Percentiles rank a stretch among this genome's conserved stretches.
These are phyloP conservation scores for Calliphora vomitoria DNA, from an alignment of 2,888 invertebrate genomes.

Conservation along the genomic window DNA sequence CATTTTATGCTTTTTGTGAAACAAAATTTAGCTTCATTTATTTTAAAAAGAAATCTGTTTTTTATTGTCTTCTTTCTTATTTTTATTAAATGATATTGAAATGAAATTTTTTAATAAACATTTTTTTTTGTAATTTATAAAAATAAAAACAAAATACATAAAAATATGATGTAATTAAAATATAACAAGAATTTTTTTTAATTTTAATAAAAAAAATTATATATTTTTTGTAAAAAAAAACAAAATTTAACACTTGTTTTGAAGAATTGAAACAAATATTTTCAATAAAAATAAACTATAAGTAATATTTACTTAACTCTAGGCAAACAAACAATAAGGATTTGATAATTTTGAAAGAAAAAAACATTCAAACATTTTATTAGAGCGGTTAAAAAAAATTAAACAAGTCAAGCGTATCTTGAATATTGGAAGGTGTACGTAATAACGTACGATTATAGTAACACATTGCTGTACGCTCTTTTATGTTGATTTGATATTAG, in stretches of 20 bases:
- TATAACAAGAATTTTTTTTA: slow-evolving; percentile 58
- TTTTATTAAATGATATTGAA: slow-evolving; percentile 72
- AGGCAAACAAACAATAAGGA: background rate
- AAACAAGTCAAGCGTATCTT: no score
- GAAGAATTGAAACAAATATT: background rate
- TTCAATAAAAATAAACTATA: background rate
- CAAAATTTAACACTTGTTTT: slow-evolving; percentile 7
- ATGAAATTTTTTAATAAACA: slow-evolving; percentile 73
- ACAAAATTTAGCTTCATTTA: slow-evolving; percentile 71
- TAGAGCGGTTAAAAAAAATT: no score
- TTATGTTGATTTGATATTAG: no score
- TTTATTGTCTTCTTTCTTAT: slow-evolving; percentile 59
- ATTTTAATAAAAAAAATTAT: slow-evolving; percentile 58
- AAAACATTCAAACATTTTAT: background rate
- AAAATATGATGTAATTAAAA: slow-evolving; percentile 73
- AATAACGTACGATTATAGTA: no score
- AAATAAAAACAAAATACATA: slow-evolving; percentile 61
- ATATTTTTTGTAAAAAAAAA: slow-evolving; percentile 49
- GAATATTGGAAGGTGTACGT: no score
- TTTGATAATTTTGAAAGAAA: background rate
- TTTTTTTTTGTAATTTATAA: slow-evolving; percentile 75
- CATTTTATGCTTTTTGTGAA: slow-evolving; percentile 59
- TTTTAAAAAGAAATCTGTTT: slow-evolving; percentile 66
- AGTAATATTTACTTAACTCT: slow-evolving; percentile 41
- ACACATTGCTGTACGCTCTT: no score